Conservation (phyloP, 2,888 invertebrate species). For the Sinelater perroti region DNA sequence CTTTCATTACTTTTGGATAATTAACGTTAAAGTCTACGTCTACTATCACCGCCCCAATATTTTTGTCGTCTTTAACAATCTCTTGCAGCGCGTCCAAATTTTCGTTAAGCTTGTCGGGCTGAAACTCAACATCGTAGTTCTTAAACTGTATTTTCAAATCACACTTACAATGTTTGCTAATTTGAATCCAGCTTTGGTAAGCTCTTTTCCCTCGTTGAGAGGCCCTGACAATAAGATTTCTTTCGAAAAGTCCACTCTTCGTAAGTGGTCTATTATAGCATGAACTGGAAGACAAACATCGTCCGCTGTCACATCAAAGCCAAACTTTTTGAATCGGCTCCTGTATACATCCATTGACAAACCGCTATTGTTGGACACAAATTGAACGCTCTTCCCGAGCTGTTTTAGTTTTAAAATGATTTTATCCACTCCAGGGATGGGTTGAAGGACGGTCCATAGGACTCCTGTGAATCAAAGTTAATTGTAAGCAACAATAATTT, state of each 20-base stretch:
- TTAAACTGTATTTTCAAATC: too few relatives aligned
- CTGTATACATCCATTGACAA: not conserved
- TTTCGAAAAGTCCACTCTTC: slow-evolving; percentile 63
- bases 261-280: slow-evolving; percentile 65
- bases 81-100: not conserved
- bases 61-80: slow-evolving; percentile 54
- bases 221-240: slow-evolving; percentile 63
- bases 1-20: slow-evolving; percentile 63
- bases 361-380: slow-evolving; percentile 19
- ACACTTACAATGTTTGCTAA: slow-evolving; percentile 48
- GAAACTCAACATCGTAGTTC: not conserved
- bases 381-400: slow-evolving; percentile 20
- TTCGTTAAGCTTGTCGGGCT: not conserved
- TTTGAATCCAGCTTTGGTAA: slow-evolving; percentile 62
- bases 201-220: slow-evolving; percentile 54
- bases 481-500: not conserved
- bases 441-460: slow-evolving; percentile 6
- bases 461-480: slow-evolving; percentile 13
- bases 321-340: not conserved
- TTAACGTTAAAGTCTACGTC: slow-evolving; percentile 65
- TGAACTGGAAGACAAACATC: slow-evolving; percentile 63
- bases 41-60: slow-evolving; percentile 68
- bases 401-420: slow-evolving; percentile 7
- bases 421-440: slow-evolving; percentile 13
- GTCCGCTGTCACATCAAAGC: slow-evolving; percentile 46